Conservation (phyloP, 1,140 invertebrate genomes). For the Nixonia krombeini region DNA sequence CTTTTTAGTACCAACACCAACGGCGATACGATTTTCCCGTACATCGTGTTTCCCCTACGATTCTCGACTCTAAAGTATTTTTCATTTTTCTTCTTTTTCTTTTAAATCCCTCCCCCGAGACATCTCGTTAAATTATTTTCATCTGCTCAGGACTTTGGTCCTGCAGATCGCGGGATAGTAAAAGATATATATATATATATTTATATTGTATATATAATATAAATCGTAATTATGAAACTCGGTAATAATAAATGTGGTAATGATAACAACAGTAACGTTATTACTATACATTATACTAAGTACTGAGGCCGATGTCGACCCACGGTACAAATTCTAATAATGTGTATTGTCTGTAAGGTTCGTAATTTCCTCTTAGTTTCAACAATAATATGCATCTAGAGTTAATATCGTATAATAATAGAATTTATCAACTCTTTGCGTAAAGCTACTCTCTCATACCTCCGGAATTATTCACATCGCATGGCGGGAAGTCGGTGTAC, state of each 20-base stretch:
- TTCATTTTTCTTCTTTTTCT: conserved; percentile 16
- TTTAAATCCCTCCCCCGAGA: conserved; percentile 2
- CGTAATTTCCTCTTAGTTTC: conserved; percentile 51
- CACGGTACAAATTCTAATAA: conserved; percentile 57
- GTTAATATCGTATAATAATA: conserved; percentile 56
- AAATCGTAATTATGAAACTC: conserved; percentile 54
- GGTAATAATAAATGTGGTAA: conserved; percentile 56
- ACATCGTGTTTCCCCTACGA: neutral
- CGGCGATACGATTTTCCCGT: conserved; percentile 29
- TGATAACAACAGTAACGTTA: conserved; percentile 59
- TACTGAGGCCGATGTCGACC: conserved; percentile 32
- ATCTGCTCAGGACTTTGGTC: conserved; percentile 7
- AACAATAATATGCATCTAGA: conserved; percentile 55
- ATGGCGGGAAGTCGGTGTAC: too few relatives aligned
- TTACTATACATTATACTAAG: conserved; percentile 57
- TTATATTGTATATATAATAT: conserved; percentile 51
- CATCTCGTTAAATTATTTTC: conserved; percentile 15
- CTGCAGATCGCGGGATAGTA: conserved; percentile 44
- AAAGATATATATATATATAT: conserved; percentile 43
- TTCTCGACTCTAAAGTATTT: neutral
- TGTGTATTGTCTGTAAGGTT: conserved; percentile 60
- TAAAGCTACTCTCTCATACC: conserved; percentile 50
- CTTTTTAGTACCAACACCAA: conserved; percentile 26
- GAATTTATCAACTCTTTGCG: conserved; percentile 47
- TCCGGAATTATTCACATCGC: conserved; percentile 49